Percentiles rank a stretch among this genome's conserved stretches.
Evolutionary conservation across 1,140 invertebrate genomes (phyloP).

Genomic region (Leptopilina clavipes): DNA sequence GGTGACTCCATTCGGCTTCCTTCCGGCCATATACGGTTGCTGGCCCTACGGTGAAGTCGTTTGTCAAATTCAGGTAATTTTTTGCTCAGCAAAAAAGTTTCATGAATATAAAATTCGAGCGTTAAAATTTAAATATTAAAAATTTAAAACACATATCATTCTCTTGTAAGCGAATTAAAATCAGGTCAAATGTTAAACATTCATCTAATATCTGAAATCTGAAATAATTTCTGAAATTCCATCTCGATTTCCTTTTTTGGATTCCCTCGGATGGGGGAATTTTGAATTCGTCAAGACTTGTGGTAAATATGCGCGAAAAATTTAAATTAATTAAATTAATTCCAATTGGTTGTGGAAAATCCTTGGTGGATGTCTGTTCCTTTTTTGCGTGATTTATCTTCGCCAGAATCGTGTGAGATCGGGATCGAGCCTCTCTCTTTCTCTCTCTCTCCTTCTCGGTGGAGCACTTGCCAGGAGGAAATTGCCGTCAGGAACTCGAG

Average conservation of each 20-base stretch:
- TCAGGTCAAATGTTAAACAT: too few relatives aligned
- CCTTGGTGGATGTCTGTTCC: not conserved
- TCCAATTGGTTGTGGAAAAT: too few relatives aligned
- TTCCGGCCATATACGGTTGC: conserved; percentile 87
- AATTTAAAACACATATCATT: conserved; percentile 4
- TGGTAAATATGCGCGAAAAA: too few relatives aligned
- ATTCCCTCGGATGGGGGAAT: too few relatives aligned
- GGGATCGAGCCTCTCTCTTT: conserved; percentile 41
- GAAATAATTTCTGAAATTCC: too few relatives aligned
- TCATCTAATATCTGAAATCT: too few relatives aligned
- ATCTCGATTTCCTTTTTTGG: too few relatives aligned
- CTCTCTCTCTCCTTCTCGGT: too few relatives aligned
- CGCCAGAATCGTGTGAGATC: conserved; percentile 21
- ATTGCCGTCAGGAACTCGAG: conserved; percentile 61
- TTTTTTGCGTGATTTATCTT: conserved; percentile 14
- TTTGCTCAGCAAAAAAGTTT: not conserved
- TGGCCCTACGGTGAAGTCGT: conserved; percentile 92
- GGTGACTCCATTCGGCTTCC: conserved; percentile 86
- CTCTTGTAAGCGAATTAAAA: too few relatives aligned
- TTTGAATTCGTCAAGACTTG: too few relatives aligned
- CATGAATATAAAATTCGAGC: conserved; percentile 5
- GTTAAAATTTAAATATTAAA: not conserved
- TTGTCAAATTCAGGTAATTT: conserved; percentile 89
- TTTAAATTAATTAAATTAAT: too few relatives aligned
- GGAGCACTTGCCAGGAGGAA: conserved; percentile 52